These are phyloP conservation scores for Allacma fusca DNA, from an alignment of 2,888 invertebrate species.

Conservation along the genomic window DNA sequence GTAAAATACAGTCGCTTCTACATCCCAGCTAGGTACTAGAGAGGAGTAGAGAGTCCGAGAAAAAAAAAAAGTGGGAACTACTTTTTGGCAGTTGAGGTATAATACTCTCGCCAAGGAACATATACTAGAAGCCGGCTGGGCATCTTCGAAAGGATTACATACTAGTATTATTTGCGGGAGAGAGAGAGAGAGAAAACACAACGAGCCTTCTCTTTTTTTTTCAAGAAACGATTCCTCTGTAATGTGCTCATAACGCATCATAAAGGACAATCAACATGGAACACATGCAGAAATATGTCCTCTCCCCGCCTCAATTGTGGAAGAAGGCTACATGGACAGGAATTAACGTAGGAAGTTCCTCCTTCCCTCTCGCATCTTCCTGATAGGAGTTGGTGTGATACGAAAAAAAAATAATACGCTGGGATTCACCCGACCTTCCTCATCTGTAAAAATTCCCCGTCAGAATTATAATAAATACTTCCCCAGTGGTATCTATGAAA, in stretches of 20 bases:
- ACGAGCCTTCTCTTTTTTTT: no score
- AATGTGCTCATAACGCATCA: conserved; percentile 13
- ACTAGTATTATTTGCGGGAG: background rate
- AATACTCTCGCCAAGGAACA: background rate
- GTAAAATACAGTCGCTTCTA: no score
- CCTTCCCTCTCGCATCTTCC: background rate
- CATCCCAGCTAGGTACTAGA: no score
- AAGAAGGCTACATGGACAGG: background rate
- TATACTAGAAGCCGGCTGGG: background rate
- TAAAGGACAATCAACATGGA: background rate
- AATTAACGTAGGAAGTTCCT: background rate
- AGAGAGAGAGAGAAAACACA: background rate
- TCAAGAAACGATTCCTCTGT: background rate
- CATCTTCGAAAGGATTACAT: conserved; percentile 1
- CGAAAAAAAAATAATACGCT: background rate
- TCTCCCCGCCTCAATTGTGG: background rate
- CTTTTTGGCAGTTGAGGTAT: background rate
- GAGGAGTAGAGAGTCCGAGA: conserved; percentile 4
- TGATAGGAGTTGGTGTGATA: background rate
- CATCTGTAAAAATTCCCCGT: background rate
- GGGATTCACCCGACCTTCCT: background rate
- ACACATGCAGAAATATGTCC: conserved; percentile 27
- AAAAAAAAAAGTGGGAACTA: background rate
- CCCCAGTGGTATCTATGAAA: no score
- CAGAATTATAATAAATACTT: background rate